Evolutionary conservation across 2,113 vertebrate genomes (phyloP).

Genomic region (Tyto alba): DNA sequence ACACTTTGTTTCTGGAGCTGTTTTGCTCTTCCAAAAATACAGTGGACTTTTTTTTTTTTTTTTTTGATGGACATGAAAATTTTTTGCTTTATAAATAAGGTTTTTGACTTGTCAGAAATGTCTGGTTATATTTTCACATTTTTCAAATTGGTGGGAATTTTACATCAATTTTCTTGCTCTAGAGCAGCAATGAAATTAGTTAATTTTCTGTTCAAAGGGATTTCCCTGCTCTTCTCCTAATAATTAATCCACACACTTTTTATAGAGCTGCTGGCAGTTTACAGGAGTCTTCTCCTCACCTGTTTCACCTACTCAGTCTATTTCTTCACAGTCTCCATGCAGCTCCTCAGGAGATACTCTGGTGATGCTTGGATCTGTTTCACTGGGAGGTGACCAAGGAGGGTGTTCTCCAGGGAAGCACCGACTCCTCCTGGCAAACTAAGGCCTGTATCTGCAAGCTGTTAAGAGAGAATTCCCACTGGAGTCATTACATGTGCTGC

Average conservation of each 20-base stretch:
- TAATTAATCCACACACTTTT: neutral
- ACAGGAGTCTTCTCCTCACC: neutral
- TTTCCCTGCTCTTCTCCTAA: neutral
- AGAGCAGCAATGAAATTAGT: neutral
- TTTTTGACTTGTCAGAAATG: neutral
- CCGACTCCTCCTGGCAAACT: neutral
- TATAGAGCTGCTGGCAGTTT: neutral
- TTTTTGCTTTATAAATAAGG: neutral
- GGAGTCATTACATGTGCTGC: neutral
- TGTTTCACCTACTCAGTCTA: accelerated
- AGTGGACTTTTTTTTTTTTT: neutral
- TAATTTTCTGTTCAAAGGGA: neutral
- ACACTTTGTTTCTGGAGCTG: neutral
- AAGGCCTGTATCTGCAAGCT: neutral
- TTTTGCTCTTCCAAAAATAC: neutral
- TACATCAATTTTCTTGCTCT: neutral
- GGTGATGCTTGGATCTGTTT: neutral
- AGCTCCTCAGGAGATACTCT: neutral
- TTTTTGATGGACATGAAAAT: neutral
- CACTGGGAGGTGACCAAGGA: neutral
- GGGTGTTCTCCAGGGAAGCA: neutral
- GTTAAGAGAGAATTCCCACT: neutral
- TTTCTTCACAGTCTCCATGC: neutral
- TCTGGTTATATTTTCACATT: neutral
- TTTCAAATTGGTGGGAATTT: neutral